Conservation (phyloP, 2,113 vertebrate species). For the Chelonoidis abingdonii region DNA sequence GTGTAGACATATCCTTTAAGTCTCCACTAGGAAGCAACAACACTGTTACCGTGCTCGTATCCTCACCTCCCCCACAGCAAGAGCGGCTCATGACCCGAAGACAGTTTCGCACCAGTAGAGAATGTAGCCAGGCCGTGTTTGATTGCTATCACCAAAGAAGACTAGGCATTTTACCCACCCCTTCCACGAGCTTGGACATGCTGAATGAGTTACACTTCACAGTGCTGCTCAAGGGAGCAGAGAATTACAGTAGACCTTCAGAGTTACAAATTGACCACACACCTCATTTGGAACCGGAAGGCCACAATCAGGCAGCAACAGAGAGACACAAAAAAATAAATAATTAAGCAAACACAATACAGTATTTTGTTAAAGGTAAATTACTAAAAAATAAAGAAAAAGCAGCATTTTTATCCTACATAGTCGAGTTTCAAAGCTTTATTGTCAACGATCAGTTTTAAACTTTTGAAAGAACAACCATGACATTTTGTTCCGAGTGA, state of each 20-base stretch:
- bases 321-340: no score
- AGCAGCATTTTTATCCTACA: no score
- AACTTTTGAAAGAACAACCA: no score
- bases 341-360: no score
- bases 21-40: background rate
- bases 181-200: constrained; percentile 51
- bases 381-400: no score
- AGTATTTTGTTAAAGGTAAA: no score
- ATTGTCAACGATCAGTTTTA: no score
- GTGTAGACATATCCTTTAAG: background rate
- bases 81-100: background rate
- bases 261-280: no score
- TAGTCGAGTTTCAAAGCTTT: background rate
- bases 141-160: background rate
- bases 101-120: background rate
- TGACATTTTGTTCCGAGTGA: no score
- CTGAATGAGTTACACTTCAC: constrained; percentile 41
- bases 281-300: no score
- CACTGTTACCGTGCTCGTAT: background rate
- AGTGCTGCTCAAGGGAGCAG: constrained; percentile 71
- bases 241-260: constrained; percentile 36
- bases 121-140: constrained; percentile 14
- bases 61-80: background rate
- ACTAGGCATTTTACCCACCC: constrained; percentile 31
- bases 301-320: no score